phyloP scores from a whole-genome alignment of 2,113 vertebrate species.

The Crotalus tigris region DNA sequence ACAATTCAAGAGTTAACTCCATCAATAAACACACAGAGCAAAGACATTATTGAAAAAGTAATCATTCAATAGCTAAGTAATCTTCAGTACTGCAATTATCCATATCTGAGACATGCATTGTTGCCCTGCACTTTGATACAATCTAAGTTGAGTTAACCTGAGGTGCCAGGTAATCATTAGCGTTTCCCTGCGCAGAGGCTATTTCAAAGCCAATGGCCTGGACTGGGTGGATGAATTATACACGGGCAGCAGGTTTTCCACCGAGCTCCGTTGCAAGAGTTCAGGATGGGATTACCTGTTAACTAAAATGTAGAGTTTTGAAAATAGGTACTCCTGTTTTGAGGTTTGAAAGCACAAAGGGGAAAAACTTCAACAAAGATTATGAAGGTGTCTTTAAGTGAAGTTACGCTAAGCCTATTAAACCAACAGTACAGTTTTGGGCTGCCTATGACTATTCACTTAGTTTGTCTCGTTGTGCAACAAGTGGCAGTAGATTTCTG shows the following conservation, averaged over 20 bases:
- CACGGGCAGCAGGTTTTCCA: background rate
- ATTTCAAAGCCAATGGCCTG: constrained; percentile 46
- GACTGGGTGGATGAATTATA: constrained; percentile 34
- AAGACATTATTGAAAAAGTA: constrained; percentile 35
- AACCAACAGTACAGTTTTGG: background rate
- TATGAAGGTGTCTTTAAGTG: background rate
- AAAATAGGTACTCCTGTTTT: background rate
- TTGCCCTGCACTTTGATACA: constrained; percentile 41
- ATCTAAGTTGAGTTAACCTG: constrained; percentile 47
- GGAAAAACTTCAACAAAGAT: background rate
- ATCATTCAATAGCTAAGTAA: constrained; percentile 50
- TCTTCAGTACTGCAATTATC: constrained; percentile 54
- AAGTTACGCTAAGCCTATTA: background rate
- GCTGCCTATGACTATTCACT: background rate
- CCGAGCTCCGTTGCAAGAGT: background rate
- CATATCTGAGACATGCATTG: constrained; percentile 46
- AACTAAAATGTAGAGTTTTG: background rate
- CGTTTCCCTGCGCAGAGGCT: constrained; percentile 40
- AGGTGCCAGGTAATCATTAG: constrained; percentile 41
- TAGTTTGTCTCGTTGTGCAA: background rate
- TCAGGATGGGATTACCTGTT: background rate
- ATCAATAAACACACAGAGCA: constrained; percentile 46
- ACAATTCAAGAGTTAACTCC: constrained; percentile 31
- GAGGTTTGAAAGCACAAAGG: background rate
- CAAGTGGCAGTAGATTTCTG: background rate